These are phyloP conservation scores for Platanista minor DNA, from an alignment of 2,113 vertebrate genomes.

Conservation along the genomic window DNA sequence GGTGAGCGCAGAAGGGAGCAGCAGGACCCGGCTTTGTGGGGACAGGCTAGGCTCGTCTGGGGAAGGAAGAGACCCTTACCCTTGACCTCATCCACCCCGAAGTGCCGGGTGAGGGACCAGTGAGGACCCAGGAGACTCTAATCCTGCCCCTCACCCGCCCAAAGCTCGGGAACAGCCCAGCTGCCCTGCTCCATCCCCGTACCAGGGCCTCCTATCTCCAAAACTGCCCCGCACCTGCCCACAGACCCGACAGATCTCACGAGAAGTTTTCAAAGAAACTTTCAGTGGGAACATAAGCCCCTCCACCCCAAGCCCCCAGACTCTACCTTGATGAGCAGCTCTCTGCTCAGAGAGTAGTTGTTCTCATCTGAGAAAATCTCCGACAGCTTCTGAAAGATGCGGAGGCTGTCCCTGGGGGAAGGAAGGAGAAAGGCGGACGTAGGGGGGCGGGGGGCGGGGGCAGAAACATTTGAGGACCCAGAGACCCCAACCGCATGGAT, in stretches of 20 bases:
- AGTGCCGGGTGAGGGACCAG: neutral
- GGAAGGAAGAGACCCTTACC: neutral
- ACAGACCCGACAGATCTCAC: neutral
- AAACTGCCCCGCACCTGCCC: too few relatives aligned
- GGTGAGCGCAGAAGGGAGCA: neutral
- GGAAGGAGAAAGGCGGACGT: neutral
- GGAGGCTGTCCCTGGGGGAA: slow-evolving; percentile 88
- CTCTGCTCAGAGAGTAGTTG: slow-evolving; percentile 96
- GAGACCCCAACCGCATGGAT: fast-evolving
- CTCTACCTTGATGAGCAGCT: slow-evolving; percentile 95
- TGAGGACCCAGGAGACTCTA: neutral
- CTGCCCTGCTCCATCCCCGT: neutral
- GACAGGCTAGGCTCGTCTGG: neutral
- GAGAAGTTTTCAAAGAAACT: neutral
- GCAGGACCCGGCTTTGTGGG: neutral
- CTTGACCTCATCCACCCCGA: too few relatives aligned
- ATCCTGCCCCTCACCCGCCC: fast-evolving
- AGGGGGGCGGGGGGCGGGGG: fast-evolving
- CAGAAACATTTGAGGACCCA: fast-evolving
- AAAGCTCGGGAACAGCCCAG: neutral
- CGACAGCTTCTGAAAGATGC: slow-evolving; percentile 94
- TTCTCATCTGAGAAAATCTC: slow-evolving; percentile 99
- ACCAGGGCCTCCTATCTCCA: neutral
- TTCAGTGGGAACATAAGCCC: fast-evolving
- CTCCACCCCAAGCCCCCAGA: fast-evolving